A percentile compares a stretch with the other conserved stretches of the same genome.
Evolutionary conservation across 1,140 invertebrate species (phyloP).

Genomic region (Carcinoscorpius rotundicauda): DNA sequence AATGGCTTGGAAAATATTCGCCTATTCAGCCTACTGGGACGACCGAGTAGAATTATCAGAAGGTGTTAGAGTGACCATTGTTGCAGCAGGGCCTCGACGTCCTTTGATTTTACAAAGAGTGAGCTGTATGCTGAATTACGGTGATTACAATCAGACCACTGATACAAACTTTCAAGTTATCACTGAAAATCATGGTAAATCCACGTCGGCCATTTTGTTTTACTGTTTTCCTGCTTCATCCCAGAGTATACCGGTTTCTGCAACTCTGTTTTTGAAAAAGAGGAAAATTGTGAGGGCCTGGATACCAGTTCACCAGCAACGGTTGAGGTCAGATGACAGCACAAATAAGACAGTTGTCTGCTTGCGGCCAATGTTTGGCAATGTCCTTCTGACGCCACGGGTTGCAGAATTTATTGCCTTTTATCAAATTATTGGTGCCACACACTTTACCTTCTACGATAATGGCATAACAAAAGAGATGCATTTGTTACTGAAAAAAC

Average conservation of each 20-base stretch:
- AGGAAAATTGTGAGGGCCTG: neutral
- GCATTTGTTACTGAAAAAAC: constrained; percentile 48
- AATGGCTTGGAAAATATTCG: constrained; percentile 4
- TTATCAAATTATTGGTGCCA: constrained; percentile 67
- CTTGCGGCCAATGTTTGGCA: constrained; percentile 79
- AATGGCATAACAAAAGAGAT: constrained; percentile 60
- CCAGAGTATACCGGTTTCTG: neutral
- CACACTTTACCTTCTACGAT: constrained; percentile 84
- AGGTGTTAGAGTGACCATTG: neutral
- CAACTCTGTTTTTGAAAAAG: constrained; percentile 1
- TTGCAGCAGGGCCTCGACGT: no score
- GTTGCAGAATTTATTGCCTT: constrained; percentile 85
- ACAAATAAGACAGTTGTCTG: constrained; percentile 49
- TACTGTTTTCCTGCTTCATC: neutral
- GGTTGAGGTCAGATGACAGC: neutral
- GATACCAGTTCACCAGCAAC: neutral
- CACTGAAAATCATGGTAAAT: constrained; percentile 9
- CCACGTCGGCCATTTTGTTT: constrained; percentile 4
- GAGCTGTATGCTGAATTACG: neutral
- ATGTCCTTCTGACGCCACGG: constrained; percentile 53
- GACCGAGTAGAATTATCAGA: constrained; percentile 10
- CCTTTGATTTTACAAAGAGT: neutral
- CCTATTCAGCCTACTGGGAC: constrained; percentile 18
- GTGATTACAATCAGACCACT: constrained; percentile 4
- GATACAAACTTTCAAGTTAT: neutral